These are phyloP conservation scores for Caenorhabditis panamensis DNA, from an alignment of 2,888 invertebrate species.

Conservation along the genomic window DNA sequence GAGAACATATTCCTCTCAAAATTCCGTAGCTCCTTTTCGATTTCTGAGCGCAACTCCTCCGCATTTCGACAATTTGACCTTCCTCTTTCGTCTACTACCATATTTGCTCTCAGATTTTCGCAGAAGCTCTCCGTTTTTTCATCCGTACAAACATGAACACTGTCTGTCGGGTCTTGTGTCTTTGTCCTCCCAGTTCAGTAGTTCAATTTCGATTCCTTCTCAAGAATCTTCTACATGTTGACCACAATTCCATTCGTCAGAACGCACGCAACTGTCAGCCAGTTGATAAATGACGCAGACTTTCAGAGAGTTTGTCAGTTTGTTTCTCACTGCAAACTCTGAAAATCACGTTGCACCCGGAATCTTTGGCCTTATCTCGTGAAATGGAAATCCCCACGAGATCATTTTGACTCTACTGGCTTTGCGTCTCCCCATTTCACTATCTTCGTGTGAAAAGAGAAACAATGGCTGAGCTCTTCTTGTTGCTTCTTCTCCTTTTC, in stretches of 20 bases:
- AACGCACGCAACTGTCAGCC: background rate
- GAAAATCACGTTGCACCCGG: background rate
- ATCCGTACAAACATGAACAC: slow-evolving; percentile 8
- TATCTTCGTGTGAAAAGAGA: slow-evolving; percentile 3
- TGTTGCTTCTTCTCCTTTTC: background rate
- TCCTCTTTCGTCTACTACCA: background rate
- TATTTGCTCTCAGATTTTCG: slow-evolving; percentile 10
- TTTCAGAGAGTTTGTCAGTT: too few relatives aligned
- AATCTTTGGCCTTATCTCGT: background rate
- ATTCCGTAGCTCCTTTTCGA: too few relatives aligned
- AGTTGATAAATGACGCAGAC: background rate
- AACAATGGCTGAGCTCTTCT: slow-evolving; percentile 1
- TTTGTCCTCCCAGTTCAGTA: slow-evolving; percentile 7
- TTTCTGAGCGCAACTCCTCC: too few relatives aligned
- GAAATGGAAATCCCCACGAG: slow-evolving; percentile 12
- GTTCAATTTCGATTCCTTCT: slow-evolving; percentile 1
- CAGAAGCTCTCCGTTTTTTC: background rate
- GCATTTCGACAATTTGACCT: background rate
- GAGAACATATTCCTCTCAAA: too few relatives aligned
- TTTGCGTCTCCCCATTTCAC: background rate
- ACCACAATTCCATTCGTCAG: background rate
- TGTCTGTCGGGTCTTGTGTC: slow-evolving; percentile 4
- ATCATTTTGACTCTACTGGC: background rate
- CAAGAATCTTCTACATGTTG: background rate
- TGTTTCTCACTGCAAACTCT: background rate